Base-by-base conservation (phyloP, 1,140 invertebrate genomes). In the Apis mellifera region DNA sequence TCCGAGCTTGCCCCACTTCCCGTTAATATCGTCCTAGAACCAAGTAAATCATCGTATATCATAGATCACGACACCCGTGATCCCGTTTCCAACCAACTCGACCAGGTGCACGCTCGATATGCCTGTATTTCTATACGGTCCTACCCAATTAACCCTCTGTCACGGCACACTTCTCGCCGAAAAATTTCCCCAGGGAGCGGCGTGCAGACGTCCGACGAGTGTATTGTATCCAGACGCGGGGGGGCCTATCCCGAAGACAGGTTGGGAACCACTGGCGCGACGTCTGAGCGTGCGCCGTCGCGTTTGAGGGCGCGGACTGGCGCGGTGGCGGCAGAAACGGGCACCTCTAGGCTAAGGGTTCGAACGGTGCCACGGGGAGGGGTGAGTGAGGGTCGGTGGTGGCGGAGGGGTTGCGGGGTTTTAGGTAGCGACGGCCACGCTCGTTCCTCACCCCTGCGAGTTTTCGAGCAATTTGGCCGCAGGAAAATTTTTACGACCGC, bases 211-310 rank as follows among this genome's bases (percentile, higher is more conserved):
- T 13, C 13, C n/a, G 11, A 15, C n/a, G 11, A 15, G 52, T 19
- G 21, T 32, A 48, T 26, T n/a, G n/a, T n/a, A 55, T 17, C 15
- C 48, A 42, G 64, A 75, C 57, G n/a, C 21, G 17, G n/a, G n/a
- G n/a, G n/a, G 66, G 13, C 17, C 52, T 68, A 32, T 42, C 17
- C 42, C 62, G 50, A 54, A 4, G 0, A 15, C 23, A 21, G 55
- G 52, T 60, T 86, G 86, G 86, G 83, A 85, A 64, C 54, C 86
- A 64, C 76, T 80, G 86, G 15, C 26, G 54, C 17, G 19, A 68
- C 75, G 54, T 57, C 64, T 23, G 86, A 79, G 86, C 83, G 71
- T 87, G 86, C 86, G 86, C 86, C 52, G 23, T 87, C 15, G 48
- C 23, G 71, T 85, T 85, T 19, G 83, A 60, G 73, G 75, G 84